Conservation (phyloP, 2,888 invertebrate species). For the Drosophila robusta region DNA sequence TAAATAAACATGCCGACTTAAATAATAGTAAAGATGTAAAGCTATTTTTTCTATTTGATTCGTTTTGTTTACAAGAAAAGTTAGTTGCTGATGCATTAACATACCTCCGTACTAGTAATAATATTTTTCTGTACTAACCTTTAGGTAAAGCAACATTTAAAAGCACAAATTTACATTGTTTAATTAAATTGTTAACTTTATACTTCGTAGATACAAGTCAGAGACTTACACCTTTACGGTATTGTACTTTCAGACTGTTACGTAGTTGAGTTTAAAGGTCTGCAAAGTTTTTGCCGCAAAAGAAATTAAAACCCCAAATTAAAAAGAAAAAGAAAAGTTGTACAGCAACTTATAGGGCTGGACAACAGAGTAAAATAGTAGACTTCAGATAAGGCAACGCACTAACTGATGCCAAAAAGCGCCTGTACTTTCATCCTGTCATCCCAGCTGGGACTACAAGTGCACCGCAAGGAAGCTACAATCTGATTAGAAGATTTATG, state of each 20-base stretch:
- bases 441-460: neutral
- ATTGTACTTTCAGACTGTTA: neutral
- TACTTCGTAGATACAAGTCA: neutral
- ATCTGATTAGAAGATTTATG: slow-evolving; percentile 62
- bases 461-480: slow-evolving; percentile 22
- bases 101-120: too few species aligned
- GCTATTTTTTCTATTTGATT: too few species aligned
- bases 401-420: slow-evolving; percentile 45
- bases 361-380: slow-evolving; percentile 26
- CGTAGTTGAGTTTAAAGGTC: neutral
- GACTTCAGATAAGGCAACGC: slow-evolving; percentile 39
- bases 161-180: too few species aligned
- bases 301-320: neutral
- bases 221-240: too few species aligned
- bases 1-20: too few species aligned
- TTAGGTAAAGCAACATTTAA: too few species aligned
- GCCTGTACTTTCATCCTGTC: too few species aligned
- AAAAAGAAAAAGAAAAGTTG: slow-evolving; percentile 8
- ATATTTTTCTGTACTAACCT: too few species aligned
- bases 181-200: neutral
- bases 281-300: slow-evolving; percentile 9
- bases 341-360: neutral
- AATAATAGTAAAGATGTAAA: too few species aligned
- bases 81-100: too few species aligned
- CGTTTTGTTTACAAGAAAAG: too few species aligned